Evolutionary conservation across 2,113 vertebrate species (phyloP).

Genomic region (human (Homo sapiens)): GRCh38 chr5:100838501-100839000

Average conservation of each 20-base stretch:
- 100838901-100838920: background rate
- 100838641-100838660: background rate
- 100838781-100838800: background rate
- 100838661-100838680: background rate
- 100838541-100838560: background rate
- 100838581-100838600: background rate
- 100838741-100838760: background rate
- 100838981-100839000: background rate
- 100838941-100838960: background rate
- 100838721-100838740: background rate
- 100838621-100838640: background rate
- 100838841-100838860: background rate
- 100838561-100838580: background rate
- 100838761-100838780: background rate
- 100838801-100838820: background rate
- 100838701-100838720: background rate
- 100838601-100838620: background rate
- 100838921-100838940: background rate
- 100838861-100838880: background rate
- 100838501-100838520: background rate
- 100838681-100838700: background rate
- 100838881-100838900: background rate
- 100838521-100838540: background rate
- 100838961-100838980: background rate
- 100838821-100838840: background rate